phyloP scores from a whole-genome alignment of 2,797 vertebrate species.

The Microctenopoma stevenorrisi region DNA sequence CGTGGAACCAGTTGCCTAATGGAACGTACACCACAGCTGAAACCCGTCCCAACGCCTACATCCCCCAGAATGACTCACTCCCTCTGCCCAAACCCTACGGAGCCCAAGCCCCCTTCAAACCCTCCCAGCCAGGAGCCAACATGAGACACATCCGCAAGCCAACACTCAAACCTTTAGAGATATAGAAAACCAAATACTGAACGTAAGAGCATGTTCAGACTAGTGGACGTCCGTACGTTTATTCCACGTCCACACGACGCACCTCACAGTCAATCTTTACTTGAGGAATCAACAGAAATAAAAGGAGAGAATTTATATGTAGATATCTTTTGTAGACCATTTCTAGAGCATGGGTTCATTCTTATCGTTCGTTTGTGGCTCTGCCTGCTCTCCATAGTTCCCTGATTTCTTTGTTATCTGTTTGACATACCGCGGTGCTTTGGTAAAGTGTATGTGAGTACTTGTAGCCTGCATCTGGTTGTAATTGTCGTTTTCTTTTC shows the following conservation, averaged over 20 bases:
- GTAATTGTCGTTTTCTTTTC: constrained; percentile 36
- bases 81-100: constrained; percentile 88
- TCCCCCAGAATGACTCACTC: constrained; percentile 78
- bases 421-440: constrained; percentile 19
- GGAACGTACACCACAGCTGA: constrained; percentile 83
- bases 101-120: constrained; percentile 87
- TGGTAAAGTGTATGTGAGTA: constrained; percentile 14
- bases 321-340: not conserved
- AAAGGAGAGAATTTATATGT: no score
- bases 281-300: no score
- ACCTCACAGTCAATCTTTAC: no score
- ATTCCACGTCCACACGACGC: no score
- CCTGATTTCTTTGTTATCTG: not conserved
- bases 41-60: constrained; percentile 85
- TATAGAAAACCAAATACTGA: constrained; percentile 55
- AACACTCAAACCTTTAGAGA: constrained; percentile 83
- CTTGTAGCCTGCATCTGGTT: constrained; percentile 51
- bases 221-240: no score
- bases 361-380: not conserved
- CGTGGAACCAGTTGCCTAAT: constrained; percentile 74
- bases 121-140: constrained; percentile 80
- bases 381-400: not conserved
- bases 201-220: no score
- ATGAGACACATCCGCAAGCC: constrained; percentile 89
- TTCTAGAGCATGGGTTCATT: not conserved